Evolutionary conservation across 92 coral and sea anemone genomes (phyloP), one percentile per base, ranked within the genome.

Genomic region (Epizoanthus scotinus): DNA sequence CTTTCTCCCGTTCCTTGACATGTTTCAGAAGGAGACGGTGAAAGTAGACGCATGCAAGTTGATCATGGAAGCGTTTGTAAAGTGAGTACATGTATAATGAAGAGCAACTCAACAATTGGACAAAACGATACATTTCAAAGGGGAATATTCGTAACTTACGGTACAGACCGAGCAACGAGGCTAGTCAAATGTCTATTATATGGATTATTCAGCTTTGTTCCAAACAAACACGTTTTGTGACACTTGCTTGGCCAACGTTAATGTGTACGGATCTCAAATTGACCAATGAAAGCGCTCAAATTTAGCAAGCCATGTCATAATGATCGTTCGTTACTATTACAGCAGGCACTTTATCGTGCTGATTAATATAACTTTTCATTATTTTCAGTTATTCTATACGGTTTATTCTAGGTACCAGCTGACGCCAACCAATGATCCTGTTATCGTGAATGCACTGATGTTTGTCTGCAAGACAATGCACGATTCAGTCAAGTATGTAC

Each of bases 401-500:
- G 29, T 13, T 38, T 29, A 10, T 78, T 17, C 63, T 58, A 96
- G 99, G 74, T 85, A 91, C 84, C 99, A 96, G 73, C 91, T 87
- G 65, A 93, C 87, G 56, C 93, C 96, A 9, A 91, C 99, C 9
- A 87, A 86, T 27, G 99, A 96, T 57, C 98, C 98, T 0, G 96
- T 96, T 13, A 93, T 96, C 14, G 97, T 94, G 79, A 96, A 91
- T 78, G 94, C 98, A 14, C 70, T 95, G 73, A 86, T 95, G 97
- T 95, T 93, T 71, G 94, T 95, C 50, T 91, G 91, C 85, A 95
- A 95, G 79, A 95, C 99, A 3, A 84, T 95, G 82, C 99, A 95
- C 57, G 99, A 95, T 84, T 95, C 99, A 10, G 99, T 95, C 24
- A 95, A 94, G 99, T 95, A 89, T 55, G 94, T 82, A 19, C 93